A percentile compares a stretch with the other conserved stretches of the same genome.
phyloP scores from a whole-genome alignment of 2,797 vertebrate species.

The Danio kyathit region DNA sequence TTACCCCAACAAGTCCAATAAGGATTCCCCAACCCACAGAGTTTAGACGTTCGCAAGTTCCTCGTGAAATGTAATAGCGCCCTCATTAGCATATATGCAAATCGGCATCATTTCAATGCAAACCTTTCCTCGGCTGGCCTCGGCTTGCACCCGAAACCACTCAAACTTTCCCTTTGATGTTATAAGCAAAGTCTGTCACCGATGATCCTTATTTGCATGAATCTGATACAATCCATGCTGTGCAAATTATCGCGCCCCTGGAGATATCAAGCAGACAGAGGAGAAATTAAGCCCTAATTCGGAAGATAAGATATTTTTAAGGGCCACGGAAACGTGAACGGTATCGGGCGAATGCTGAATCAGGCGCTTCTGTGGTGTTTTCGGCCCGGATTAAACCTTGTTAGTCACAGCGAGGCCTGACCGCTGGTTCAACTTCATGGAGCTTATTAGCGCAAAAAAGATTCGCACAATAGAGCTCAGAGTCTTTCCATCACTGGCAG shows the following conservation, averaged over 20 bases:
- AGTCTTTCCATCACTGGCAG: conserved; percentile 30
- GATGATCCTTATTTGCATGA: conserved; percentile 77
- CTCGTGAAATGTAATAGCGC: conserved; percentile 74
- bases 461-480: conserved; percentile 70
- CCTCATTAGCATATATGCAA: conserved; percentile 81
- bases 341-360: conserved; percentile 57
- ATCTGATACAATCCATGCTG: conserved; percentile 76
- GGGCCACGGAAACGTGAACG: conserved; percentile 30
- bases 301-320: conserved; percentile 68
- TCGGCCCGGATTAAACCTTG: conserved; percentile 52
- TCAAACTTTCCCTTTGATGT: conserved; percentile 81
- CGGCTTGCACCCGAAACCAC: conserved; percentile 68
- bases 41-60: conserved; percentile 64
- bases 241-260: conserved; percentile 68
- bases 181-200: conserved; percentile 76
- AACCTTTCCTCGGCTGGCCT: conserved; percentile 71
- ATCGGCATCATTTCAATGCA: conserved; percentile 71
- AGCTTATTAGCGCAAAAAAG: conserved; percentile 75
- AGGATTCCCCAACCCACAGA: conserved; percentile 62
- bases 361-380: conserved; percentile 45
- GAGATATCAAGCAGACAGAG: conserved; percentile 72
- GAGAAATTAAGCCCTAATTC: conserved; percentile 76
- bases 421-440: conserved; percentile 79
- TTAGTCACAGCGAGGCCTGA: conserved; percentile 68
- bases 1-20: conserved; percentile 53